A percentile compares a stretch with the other conserved stretches of the same genome.
These are phyloP conservation scores for Eumerus sabulonum DNA, from an alignment of 2,888 invertebrate genomes.

Conservation along the genomic window DNA sequence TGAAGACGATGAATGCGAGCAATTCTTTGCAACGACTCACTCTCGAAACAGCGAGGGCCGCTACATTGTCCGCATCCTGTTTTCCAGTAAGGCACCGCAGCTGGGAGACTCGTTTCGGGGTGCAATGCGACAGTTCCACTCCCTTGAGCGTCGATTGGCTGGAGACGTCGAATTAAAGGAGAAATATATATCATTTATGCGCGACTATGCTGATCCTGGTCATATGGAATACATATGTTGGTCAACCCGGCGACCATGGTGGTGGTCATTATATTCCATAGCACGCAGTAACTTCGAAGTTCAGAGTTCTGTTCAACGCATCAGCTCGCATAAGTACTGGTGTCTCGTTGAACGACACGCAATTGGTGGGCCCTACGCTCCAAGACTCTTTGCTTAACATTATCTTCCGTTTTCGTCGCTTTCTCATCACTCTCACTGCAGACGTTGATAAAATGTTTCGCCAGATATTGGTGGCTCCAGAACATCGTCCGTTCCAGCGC, in stretches of 20 bases:
- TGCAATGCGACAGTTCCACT: conserved; percentile 29
- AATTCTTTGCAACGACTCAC: conserved; percentile 21
- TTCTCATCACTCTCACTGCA: too few species aligned
- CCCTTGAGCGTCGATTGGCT: conserved; percentile 7
- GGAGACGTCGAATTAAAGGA: not conserved
- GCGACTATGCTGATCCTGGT: too few species aligned
- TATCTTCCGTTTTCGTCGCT: too few species aligned
- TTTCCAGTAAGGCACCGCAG: conserved; percentile 14
- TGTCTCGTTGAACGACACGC: too few species aligned
- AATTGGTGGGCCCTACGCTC: too few species aligned
- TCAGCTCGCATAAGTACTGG: too few species aligned
- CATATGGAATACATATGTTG: conserved; percentile 9
- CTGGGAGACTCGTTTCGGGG: conserved; percentile 4
- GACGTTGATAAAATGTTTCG: too few species aligned
- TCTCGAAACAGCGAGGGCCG: conserved; percentile 16
- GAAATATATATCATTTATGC: conserved; percentile 45
- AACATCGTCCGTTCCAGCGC: too few species aligned
- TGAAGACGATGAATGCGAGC: conserved; percentile 19
- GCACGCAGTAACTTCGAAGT: too few species aligned
- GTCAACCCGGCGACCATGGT: not conserved
- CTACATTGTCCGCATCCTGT: conserved; percentile 35
- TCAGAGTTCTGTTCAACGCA: too few species aligned
- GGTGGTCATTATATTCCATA: not conserved
- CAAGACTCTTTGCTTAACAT: too few species aligned
- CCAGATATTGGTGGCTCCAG: too few species aligned